phyloP scores from a whole-genome alignment of 2,113 vertebrate genomes.

The Lipotes vexillifer region DNA sequence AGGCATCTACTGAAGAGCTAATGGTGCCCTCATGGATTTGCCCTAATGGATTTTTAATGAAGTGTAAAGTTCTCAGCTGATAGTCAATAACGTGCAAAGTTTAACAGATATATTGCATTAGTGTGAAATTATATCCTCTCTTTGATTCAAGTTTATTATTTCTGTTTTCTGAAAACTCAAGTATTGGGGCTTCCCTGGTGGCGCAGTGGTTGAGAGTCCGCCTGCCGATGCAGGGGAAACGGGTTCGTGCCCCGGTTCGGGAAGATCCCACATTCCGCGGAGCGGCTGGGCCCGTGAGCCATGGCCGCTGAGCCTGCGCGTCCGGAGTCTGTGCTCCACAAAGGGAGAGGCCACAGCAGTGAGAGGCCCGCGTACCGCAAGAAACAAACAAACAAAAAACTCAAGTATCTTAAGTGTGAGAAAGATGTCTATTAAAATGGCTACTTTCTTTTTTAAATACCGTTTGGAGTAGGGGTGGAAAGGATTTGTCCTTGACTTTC shows the following conservation, averaged over 20 bases:
- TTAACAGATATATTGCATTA: not conserved
- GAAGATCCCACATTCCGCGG: no score
- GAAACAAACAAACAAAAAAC: no score
- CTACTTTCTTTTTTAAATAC: not conserved
- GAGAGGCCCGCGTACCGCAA: no score
- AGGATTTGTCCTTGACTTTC: not conserved
- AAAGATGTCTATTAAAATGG: not conserved
- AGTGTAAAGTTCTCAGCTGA: not conserved
- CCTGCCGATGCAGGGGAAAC: no score
- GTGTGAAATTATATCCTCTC: not conserved
- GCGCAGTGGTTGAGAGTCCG: no score
- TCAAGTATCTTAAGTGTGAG: not conserved
- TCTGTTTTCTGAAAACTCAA: not conserved
- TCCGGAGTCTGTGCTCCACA: no score
- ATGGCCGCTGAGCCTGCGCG: no score
- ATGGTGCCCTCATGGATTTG: no score
- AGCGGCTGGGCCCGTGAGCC: no score
- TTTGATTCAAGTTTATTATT: not conserved
- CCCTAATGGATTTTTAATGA: slow-evolving; percentile 12
- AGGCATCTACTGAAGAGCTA: not conserved
- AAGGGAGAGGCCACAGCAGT: no score
- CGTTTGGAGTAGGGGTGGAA: not conserved
- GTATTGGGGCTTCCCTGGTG: no score
- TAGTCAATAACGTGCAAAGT: not conserved
- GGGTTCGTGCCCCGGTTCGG: no score